A percentile compares a stretch with the other conserved stretches of the same genome.
Evolutionary conservation across 2,888 invertebrate genomes (phyloP).

Genomic region (Opisthograptis luteolata): DNA sequence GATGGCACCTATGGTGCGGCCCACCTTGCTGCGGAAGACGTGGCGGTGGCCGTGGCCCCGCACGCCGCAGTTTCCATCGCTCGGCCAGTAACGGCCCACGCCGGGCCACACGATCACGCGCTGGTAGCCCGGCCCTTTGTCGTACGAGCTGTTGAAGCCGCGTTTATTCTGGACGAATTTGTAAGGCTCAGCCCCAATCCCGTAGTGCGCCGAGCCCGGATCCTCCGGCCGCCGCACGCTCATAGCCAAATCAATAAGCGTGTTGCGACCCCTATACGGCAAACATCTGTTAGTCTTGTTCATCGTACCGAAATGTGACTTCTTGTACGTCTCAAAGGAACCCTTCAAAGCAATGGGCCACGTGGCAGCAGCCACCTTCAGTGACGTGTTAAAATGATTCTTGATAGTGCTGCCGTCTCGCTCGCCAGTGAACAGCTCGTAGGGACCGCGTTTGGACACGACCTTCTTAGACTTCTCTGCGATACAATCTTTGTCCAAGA

Average conservation of each 20-base stretch:
- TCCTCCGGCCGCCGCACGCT: constrained; percentile 73
- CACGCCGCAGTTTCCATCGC: constrained; percentile 46
- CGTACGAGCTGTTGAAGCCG: constrained; percentile 71
- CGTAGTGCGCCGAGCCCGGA: constrained; percentile 81
- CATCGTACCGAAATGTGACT: constrained; percentile 62
- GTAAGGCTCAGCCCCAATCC: constrained; percentile 44
- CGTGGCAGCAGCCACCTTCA: constrained; percentile 55
- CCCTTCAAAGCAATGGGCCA: constrained; percentile 69
- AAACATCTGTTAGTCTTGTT: constrained; percentile 64
- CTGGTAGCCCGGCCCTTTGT: constrained; percentile 64
- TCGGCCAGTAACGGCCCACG: constrained; percentile 64
- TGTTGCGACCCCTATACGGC: constrained; percentile 71
- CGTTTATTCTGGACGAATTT: constrained; percentile 52
- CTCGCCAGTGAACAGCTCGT: constrained; percentile 77
- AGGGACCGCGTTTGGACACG: constrained; percentile 69
- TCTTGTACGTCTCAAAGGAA: constrained; percentile 61
- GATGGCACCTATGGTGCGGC: constrained; percentile 65
- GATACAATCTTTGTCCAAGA: constrained; percentile 63
- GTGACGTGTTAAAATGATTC: constrained; percentile 74
- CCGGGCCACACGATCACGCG: constrained; percentile 70
- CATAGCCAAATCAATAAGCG: constrained; percentile 77
- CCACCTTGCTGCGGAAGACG: constrained; percentile 63
- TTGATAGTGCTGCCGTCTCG: constrained; percentile 78
- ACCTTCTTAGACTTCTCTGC: constrained; percentile 66
- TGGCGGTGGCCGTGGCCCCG: constrained; percentile 66